These are phyloP conservation scores for Hypercompe scribonia DNA, from an alignment of 2,888 invertebrate genomes.

Conservation along the genomic window DNA sequence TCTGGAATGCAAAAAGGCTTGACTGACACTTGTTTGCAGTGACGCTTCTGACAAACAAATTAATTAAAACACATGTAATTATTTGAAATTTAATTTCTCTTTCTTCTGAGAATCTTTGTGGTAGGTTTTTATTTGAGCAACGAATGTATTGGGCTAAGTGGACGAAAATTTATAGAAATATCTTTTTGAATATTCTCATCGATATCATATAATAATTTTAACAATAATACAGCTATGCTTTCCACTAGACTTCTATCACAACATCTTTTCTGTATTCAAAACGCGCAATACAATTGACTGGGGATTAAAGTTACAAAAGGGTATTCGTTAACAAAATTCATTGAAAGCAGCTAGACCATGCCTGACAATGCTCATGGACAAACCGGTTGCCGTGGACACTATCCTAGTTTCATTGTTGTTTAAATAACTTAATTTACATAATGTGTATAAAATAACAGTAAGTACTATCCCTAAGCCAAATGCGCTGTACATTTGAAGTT, in stretches of 20 bases:
- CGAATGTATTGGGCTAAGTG: not conserved
- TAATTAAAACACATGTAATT: too few relatives aligned
- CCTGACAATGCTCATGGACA: conserved; percentile 50
- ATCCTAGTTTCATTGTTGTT: conserved; percentile 44
- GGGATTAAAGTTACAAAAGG: conserved; percentile 38
- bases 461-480: not conserved
- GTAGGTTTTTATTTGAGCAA: too few relatives aligned
- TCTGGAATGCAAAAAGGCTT: too few relatives aligned
- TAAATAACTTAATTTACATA: conserved; percentile 37
- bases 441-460: conserved; percentile 1
- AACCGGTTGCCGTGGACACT: conserved; percentile 30
- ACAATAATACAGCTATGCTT: not conserved
- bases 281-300: conserved; percentile 34
- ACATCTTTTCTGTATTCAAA: conserved; percentile 13
- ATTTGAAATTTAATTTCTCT: too few relatives aligned
- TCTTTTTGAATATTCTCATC: not conserved
- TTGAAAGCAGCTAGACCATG: conserved; percentile 62
- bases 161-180: not conserved
- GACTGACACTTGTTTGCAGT: too few relatives aligned
- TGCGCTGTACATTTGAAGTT: not conserved
- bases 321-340: conserved; percentile 54
- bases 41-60: too few relatives aligned
- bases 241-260: not conserved
- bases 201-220: not conserved
- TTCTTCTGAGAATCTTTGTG: too few relatives aligned